Conservation (phyloP, 1,140 invertebrate species). For the Aphelenchoides avenae region DNA sequence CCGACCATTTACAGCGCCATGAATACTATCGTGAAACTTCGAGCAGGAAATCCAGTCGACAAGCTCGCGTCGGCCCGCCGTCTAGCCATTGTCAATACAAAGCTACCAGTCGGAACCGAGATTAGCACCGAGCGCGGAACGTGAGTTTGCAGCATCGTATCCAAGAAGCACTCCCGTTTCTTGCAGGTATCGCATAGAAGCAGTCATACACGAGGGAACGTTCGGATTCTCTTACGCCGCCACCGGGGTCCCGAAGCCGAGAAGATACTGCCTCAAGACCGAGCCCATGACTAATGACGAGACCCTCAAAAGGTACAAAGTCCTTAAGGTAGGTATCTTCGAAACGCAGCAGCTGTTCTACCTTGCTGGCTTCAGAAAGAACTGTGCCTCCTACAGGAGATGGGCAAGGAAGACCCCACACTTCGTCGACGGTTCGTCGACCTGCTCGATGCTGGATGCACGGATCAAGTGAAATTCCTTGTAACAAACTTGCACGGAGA, state of each 20-base stretch:
- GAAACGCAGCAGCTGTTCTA: not conserved
- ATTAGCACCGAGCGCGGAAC: too few relatives aligned
- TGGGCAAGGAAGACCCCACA: not conserved
- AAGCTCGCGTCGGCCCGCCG: too few relatives aligned
- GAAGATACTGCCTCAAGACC: conserved; percentile 15
- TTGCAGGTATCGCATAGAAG: conserved; percentile 10
- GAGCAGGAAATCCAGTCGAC: too few relatives aligned
- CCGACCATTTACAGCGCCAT: too few relatives aligned
- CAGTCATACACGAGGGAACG: not conserved
- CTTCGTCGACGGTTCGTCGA: conserved; percentile 7
- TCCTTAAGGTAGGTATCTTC: conserved; percentile 12
- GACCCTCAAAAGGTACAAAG: conserved; percentile 19
- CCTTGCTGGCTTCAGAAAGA: conserved; percentile 25
- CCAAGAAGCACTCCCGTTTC: too few relatives aligned
- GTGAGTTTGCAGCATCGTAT: too few relatives aligned
- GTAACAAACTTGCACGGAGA: conserved; percentile 24
- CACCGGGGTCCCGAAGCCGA: not conserved
- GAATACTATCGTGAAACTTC: too few relatives aligned
- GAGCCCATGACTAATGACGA: conserved; percentile 26
- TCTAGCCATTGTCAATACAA: too few relatives aligned
- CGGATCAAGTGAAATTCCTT: conserved; percentile 24
- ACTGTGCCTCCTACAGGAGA: conserved; percentile 17
- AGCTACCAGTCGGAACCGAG: too few relatives aligned
- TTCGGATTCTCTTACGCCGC: conserved; percentile 25
- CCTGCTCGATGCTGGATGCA: conserved; percentile 24